Evolutionary conservation across 2,797 vertebrate species (phyloP), one percentile per base, ranked within the genome.

Genomic region (Micropoecilia bifurca): DNA sequence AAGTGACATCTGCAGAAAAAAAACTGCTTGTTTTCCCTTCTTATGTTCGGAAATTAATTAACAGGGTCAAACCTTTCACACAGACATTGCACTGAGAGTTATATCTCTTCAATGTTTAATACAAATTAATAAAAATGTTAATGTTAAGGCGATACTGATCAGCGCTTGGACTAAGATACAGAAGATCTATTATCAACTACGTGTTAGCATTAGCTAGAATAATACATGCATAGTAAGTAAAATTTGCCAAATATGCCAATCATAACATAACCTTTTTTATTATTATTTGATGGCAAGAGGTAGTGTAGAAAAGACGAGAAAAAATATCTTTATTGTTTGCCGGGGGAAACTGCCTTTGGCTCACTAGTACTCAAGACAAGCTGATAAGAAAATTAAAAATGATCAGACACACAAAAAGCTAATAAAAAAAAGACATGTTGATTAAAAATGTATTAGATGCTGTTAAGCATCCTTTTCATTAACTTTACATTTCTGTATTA

Each of bases 161-260:
- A 74, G 73, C 75, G 72, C 77, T 81, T 74, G 77, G 71, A 82
- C 74, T 53, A 81, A 82, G 80, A 85, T 55, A 55, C 41, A 81
- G 22, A 69, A 25, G 13, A 59, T 50, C 59, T 79, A 50, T 79
- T 71, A 89, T 91, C 76, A 91, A 83, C 91, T 88, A 90, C 74
- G 72, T 1, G 90, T 88, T 76, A 22, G 71, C 74, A 79, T 46
- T 66, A 86, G 68, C 50, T 36, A 9, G 41, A 22, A 25, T 83
- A 74, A 55, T 36, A 33, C 4, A 41, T 28, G 39, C 10, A 47
- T 36, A 68, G 6, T 79, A 45, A 71, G 53, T 68, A 41, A 61
- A 22, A 6, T 33, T 63, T 13, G 45, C 46, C 82, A 80, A 84
- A 20, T 74, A 22, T 82, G 59, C 13, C 69, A 72, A 14, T 80